These are phyloP conservation scores for Falco novaeseelandiae DNA, from an alignment of 2,797 vertebrate species.

Conservation along the genomic window DNA sequence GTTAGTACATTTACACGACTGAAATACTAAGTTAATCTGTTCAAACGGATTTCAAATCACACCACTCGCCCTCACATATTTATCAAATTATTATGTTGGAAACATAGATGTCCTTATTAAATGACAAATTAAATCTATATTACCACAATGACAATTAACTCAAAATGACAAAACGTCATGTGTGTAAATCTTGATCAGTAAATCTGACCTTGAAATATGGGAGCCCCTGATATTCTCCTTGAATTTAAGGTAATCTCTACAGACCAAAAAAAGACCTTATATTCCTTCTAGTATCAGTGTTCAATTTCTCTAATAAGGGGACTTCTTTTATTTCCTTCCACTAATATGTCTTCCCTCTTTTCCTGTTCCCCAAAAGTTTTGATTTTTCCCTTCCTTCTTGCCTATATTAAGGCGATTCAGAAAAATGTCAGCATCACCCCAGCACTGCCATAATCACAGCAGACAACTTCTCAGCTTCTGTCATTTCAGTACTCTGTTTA, in stretches of 20 bases:
- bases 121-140: not conserved
- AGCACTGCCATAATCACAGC: not conserved
- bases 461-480: not conserved
- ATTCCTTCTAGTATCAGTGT: fast-evolving
- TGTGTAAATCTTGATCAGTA: not conserved
- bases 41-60: not conserved
- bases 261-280: not conserved
- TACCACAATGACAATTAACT: not conserved
- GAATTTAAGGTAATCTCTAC: not conserved
- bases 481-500: not conserved
- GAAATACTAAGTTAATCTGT: not conserved
- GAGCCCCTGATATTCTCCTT: not conserved
- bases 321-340: not conserved
- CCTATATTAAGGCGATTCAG: not conserved
- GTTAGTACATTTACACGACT: not conserved
- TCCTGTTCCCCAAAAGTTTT: not conserved
- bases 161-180: not conserved
- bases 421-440: not conserved
- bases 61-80: not conserved
- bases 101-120: not conserved
- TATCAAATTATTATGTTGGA: not conserved
- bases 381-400: not conserved
- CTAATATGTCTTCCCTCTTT: not conserved
- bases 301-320: not conserved
- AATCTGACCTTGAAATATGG: not conserved